A percentile compares a stretch with the other conserved stretches of the same genome.
Conservation (phyloP, 2,888 invertebrate species). For the Sabatieria punctata region DNA sequence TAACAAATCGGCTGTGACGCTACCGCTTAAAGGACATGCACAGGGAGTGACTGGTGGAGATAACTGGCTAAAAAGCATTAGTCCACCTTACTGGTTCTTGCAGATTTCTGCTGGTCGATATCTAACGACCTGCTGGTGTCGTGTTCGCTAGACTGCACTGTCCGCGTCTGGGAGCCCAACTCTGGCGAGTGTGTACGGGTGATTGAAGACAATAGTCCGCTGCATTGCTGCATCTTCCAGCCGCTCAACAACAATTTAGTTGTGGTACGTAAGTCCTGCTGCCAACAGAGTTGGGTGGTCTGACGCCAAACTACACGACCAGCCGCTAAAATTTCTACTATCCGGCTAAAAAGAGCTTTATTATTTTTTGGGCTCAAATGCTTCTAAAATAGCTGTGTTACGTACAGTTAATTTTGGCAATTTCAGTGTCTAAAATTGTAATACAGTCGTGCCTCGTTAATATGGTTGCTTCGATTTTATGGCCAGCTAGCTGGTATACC, state of each 20-base stretch:
- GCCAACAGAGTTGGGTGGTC: background rate
- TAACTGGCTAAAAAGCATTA: too few relatives aligned
- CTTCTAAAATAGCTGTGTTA: too few relatives aligned
- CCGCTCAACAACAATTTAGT: constrained; percentile 70
- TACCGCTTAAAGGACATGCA: constrained; percentile 54
- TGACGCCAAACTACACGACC: too few relatives aligned
- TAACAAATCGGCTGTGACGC: constrained; percentile 47
- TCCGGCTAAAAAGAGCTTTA: too few relatives aligned
- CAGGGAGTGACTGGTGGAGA: constrained; percentile 51
- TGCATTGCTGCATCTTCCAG: constrained; percentile 58
- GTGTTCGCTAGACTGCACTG: constrained; percentile 53
- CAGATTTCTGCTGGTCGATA: constrained; percentile 64
- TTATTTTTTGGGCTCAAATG: too few relatives aligned
- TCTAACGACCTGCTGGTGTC: constrained; percentile 66
- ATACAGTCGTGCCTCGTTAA: too few relatives aligned
- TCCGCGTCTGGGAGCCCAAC: constrained; percentile 51
- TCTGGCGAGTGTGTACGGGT: background rate
- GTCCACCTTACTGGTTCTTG: too few relatives aligned
- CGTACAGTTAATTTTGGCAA: too few relatives aligned
- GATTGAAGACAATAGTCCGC: background rate
- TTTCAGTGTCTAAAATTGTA: too few relatives aligned
- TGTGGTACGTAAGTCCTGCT: constrained; percentile 49
- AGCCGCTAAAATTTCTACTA: too few relatives aligned
- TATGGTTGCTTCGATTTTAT: too few relatives aligned
- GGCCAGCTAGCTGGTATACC: too few relatives aligned